Base-by-base conservation (phyloP, 1,140 invertebrate genomes). In the Doryteuthis pealeii region DNA sequence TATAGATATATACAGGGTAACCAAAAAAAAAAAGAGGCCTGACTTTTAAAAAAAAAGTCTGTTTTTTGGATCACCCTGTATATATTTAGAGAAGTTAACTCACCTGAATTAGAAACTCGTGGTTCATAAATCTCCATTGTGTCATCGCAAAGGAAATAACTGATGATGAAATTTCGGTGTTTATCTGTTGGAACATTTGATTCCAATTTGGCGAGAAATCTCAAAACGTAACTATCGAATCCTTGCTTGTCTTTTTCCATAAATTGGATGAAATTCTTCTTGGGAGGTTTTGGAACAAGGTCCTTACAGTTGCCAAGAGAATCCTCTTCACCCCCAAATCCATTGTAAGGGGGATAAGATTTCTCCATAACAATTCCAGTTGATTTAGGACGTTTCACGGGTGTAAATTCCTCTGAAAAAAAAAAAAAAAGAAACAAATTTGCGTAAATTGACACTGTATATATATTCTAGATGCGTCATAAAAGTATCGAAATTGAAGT, bases 101-200 rank as follows among this genome's bases (percentile, higher is more conserved):
- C 71, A 91, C 94, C 94, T 73, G 93, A 92, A 85, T 96, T 96
- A 78, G 91, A 90, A 74, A 90, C 90, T 3, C 91, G 91, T 30
- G 85, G 85, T 88, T 96, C 95, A 86, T 91, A 94, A 6, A 97
- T 91, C 30, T 92, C 91, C 58, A 96, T 91, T 0, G 94, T 94
- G 77, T 96, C 94, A 85, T 97, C 94, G 77, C 91, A 90, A 66
- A 96, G 86, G 84, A 91, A 95, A 81, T 94, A 94, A 77, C 91
- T 92, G 31, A 97, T 91, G 66, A 96, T 91, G 83, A 97, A 97
- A 66, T 90, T 89, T 45, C 95, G 89, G 8, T 91, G 89, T 62
- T 85, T 87, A 84, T 95, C 92, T 72, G 92, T 91, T 0, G 91
- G 90, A 70, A 92, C 91, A 72, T 92, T 91, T 2, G 91, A 93